Base-by-base conservation (phyloP, 2,113 vertebrate genomes). In the Bufo gargarizans region DNA sequence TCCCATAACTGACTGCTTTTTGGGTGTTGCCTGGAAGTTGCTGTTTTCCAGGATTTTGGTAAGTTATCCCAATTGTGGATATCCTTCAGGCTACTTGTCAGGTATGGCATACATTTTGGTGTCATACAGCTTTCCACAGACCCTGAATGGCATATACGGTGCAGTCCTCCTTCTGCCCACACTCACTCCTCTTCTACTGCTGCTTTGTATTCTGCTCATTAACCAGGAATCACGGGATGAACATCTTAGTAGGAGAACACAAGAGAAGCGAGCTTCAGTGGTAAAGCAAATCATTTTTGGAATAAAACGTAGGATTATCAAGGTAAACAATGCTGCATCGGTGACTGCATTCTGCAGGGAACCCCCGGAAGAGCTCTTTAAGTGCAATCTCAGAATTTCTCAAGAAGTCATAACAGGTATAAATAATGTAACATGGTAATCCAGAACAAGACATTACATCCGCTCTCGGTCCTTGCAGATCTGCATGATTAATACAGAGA, bases 401-500 rank as follows among this genome's bases (percentile, higher is more conserved):
- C 10, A 12, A 74, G 71, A 49, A 74, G 71, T 74, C 71, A 74
- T 49, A 74, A 74, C 71, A 76, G 45, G 20, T 45, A 76, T 76
- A 76, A 76, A 49, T 76, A 50, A 76, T 50, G 72, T 50, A 76
- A 49, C 16, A 11, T 20, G 10, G 17, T 50, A 76, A 74, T 76
- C 72, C 72, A 6, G 72, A 0, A 43, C 9, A 45, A 50, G 72
- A 76, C 72, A 16, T 45, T 33, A 12, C 11, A 33, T 69, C 19
- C 13, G 33, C 33, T 72, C 33, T 19, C 72, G 11, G 43, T 76
- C 72, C 45, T 6, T 9, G 72, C 72, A 19, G 72, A 76, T 76
- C 72, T 76, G 72, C 72, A 76, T 76, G 72, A 76, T 76, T 76
- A 76, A 76, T 76, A 76, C 72, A 49, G 45, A 76, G 50, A 50